Conservation (phyloP, 2,113 vertebrate species). For the Eurypyga helias region DNA sequence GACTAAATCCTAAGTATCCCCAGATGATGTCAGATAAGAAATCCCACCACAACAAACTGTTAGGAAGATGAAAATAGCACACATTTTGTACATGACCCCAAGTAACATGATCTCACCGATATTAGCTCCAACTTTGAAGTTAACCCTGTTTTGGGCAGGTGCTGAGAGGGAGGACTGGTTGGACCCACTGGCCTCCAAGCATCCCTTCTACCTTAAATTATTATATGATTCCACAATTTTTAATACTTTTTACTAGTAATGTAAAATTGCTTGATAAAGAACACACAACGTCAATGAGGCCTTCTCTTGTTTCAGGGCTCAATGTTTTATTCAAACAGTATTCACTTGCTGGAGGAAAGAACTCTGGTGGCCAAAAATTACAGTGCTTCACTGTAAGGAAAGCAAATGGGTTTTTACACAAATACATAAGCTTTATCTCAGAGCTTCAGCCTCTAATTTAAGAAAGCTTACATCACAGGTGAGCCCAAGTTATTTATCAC, state of each 20-base stretch:
- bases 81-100: neutral
- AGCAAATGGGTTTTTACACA: neutral
- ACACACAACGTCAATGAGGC: rapidly evolving
- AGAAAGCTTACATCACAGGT: neutral
- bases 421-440: neutral
- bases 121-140: neutral
- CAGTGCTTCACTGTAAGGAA: neutral
- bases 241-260: neutral
- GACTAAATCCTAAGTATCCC: neutral
- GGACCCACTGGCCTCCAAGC: neutral
- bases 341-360: neutral
- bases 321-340: neutral
- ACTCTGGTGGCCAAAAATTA: neutral
- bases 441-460: neutral
- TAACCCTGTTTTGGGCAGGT: neutral
- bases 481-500: neutral
- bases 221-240: neutral
- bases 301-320: neutral
- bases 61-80: neutral
- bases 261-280: neutral
- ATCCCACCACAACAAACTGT: neutral
- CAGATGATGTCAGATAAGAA: neutral
- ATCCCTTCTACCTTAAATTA: neutral
- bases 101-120: neutral
- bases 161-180: neutral